A percentile compares a stretch with the other conserved stretches of the same genome.
phyloP scores from a whole-genome alignment of 1,140 invertebrate species.

The Hyposmocoma kahamanoa region DNA sequence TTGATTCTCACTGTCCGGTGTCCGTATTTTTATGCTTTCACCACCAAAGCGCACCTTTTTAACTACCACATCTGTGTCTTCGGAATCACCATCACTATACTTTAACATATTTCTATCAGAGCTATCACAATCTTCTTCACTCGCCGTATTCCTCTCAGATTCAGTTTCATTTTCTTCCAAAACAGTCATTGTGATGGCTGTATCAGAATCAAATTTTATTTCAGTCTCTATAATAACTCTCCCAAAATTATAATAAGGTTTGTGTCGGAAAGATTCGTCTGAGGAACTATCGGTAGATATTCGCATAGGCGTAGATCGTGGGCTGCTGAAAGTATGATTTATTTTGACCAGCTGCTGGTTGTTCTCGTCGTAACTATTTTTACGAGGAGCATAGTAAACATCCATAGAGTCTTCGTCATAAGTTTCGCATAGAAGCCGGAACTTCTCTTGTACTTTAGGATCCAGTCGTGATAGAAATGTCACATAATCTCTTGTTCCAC shows the following conservation, averaged over 20 bases:
- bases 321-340: slow-evolving; percentile 48
- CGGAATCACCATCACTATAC: slow-evolving; percentile 74
- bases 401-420: slow-evolving; percentile 74
- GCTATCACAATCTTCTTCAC: slow-evolving; percentile 67
- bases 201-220: slow-evolving; percentile 84
- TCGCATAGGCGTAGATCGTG: slow-evolving; percentile 32
- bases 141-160: slow-evolving; percentile 55
- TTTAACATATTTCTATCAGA: slow-evolving; percentile 70
- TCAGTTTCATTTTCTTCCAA: slow-evolving; percentile 78
- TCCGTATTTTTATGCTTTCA: slow-evolving; percentile 86
- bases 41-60: slow-evolving; percentile 87
- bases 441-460: slow-evolving; percentile 76
- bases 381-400: slow-evolving; percentile 58
- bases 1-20: slow-evolving; percentile 84
- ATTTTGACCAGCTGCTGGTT: slow-evolving; percentile 45
- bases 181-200: slow-evolving; percentile 86
- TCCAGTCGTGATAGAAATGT: slow-evolving; percentile 63
- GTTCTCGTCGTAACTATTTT: slow-evolving; percentile 27
- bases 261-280: slow-evolving; percentile 46
- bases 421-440: slow-evolving; percentile 79
- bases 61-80: slow-evolving; percentile 72
- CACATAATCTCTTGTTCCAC: slow-evolving; percentile 79
- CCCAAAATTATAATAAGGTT: slow-evolving; percentile 52
- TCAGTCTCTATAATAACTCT: slow-evolving; percentile 86
- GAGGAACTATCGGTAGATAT: slow-evolving; percentile 58